phyloP scores from a whole-genome alignment of 2,797 vertebrate species.

The Acanthiza pusilla region DNA sequence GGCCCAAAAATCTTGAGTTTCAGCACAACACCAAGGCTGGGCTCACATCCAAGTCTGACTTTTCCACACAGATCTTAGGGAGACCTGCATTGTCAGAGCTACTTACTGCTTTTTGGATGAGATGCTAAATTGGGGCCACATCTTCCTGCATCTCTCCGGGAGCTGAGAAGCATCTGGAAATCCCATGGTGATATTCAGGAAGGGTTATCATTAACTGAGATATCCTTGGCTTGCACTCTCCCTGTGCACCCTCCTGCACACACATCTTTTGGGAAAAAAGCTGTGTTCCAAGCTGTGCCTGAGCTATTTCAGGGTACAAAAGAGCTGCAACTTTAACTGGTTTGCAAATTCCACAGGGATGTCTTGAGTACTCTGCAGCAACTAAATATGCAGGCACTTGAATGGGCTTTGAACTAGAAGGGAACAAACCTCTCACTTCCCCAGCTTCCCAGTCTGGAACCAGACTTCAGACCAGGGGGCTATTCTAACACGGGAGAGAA shows the following conservation, averaged over 20 bases:
- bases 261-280: background rate
- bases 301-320: background rate
- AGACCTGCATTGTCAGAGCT: slow-evolving; percentile 6
- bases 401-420: background rate
- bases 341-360: background rate
- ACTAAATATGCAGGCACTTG: background rate
- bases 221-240: background rate
- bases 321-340: background rate
- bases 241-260: background rate
- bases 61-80: background rate
- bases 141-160: background rate
- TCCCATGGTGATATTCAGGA: background rate
- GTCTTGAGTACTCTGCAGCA: background rate
- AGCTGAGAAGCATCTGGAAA: background rate
- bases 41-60: background rate
- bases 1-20: background rate
- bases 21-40: background rate
- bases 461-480: background rate
- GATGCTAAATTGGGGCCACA: background rate
- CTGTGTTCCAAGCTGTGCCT: background rate
- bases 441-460: background rate
- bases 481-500: background rate
- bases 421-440: background rate
- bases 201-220: background rate
- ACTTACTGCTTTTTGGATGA: background rate